These are phyloP conservation scores for Silurus meridionalis DNA, from an alignment of 2,113 vertebrate species.

Conservation along the genomic window DNA sequence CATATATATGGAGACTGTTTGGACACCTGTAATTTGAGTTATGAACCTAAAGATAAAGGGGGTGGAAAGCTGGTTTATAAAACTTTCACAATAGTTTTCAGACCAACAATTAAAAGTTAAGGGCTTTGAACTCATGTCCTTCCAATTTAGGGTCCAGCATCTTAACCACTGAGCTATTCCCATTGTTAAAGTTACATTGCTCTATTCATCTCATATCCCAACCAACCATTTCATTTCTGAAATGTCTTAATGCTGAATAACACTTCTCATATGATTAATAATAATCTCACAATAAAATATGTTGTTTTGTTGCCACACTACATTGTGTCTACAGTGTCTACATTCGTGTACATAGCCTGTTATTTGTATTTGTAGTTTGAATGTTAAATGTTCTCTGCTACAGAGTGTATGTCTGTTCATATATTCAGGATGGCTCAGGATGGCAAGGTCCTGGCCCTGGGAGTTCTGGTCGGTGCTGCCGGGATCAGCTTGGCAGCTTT, in stretches of 20 bases:
- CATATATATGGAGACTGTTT: no score
- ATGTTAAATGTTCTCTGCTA: background rate
- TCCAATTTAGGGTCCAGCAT: no score
- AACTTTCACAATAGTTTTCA: background rate
- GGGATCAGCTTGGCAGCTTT: slow-evolving; percentile 80
- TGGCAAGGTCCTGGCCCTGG: slow-evolving; percentile 80
- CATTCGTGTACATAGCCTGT: background rate
- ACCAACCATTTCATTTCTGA: background rate
- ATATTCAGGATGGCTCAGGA: slow-evolving; percentile 78
- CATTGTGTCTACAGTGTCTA: background rate
- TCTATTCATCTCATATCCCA: background rate
- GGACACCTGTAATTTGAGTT: background rate
- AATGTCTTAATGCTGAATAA: background rate
- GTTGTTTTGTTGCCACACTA: background rate
- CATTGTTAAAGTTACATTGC: background rate
- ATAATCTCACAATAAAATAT: background rate
- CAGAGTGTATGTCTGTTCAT: slow-evolving; percentile 31
- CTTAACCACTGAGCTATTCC: no score
- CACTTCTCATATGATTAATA: background rate
- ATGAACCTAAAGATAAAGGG: background rate
- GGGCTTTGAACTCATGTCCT: no score
- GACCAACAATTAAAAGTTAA: no score
- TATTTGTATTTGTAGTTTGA: background rate
- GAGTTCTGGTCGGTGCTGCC: slow-evolving; percentile 83
- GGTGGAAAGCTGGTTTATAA: background rate